A percentile compares a stretch with the other conserved stretches of the same genome.
phyloP scores from a whole-genome alignment of 1,140 invertebrate species.

The Drosophila paulistorum region DNA sequence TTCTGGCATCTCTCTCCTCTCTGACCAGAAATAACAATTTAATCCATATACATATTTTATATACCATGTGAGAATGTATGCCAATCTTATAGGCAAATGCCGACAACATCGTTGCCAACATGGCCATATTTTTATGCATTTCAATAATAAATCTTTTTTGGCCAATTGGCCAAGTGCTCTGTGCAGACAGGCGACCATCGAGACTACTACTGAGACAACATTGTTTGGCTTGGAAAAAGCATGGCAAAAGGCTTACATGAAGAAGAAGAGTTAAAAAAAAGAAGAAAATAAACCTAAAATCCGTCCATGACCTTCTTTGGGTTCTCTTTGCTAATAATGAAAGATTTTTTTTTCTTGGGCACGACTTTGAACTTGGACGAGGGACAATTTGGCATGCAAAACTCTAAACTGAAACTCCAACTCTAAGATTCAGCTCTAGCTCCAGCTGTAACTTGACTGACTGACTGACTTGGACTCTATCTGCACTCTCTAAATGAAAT shows the following conservation, averaged over 20 bases:
- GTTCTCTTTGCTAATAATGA: conserved; percentile 60
- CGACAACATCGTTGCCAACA: conserved; percentile 25
- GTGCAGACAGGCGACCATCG: conserved; percentile 20
- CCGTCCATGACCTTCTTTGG: conserved; percentile 80
- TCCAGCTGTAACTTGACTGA: conserved; percentile 42
- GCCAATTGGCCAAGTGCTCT: conserved; percentile 60
- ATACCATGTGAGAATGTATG: conserved; percentile 44
- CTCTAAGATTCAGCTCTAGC: background rate
- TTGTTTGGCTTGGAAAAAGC: background rate
- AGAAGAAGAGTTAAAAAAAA: background rate
- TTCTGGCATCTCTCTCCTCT: background rate
- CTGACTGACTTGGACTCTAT: conserved; percentile 33
- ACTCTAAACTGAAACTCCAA: conserved; percentile 8
- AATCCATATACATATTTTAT: conserved; percentile 15
- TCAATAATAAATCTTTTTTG: conserved; percentile 76
- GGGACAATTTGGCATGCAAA: conserved; percentile 78
- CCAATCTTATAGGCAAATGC: conserved; percentile 52
- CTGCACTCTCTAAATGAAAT: conserved; percentile 63
- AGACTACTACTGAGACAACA: conserved; percentile 10
- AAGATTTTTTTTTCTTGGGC: conserved; percentile 57
- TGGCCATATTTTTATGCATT: conserved; percentile 77
- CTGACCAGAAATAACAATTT: background rate
- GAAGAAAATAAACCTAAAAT: conserved; percentile 64
- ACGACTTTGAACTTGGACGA: conserved; percentile 77
- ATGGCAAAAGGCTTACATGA: conserved; percentile 6